Conservation (phyloP, 2,797 vertebrate species). For the Heterohyrax brucei region DNA sequence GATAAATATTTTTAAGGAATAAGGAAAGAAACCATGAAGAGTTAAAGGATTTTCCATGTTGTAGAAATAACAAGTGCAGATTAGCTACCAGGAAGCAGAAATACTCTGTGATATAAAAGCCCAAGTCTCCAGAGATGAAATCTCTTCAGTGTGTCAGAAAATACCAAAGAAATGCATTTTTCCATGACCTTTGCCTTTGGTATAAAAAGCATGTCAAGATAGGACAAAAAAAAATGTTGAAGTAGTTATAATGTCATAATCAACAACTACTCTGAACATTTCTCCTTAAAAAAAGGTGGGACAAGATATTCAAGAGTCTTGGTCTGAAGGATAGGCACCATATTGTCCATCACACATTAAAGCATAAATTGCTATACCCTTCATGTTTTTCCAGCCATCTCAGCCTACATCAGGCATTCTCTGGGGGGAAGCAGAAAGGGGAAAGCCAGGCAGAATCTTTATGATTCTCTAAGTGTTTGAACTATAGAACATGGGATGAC, state of each 20-base stretch:
- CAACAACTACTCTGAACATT: background rate
- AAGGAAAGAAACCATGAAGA: background rate
- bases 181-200: background rate
- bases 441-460: background rate
- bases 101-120: background rate
- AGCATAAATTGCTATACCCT: background rate
- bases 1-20: constrained; percentile 17
- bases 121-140: background rate
- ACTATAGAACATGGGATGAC: background rate
- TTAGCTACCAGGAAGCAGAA: background rate
- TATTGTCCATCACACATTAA: background rate
- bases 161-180: constrained; percentile 19
- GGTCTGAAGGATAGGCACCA: background rate
- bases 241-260: background rate
- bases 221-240: background rate
- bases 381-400: background rate
- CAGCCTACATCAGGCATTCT: background rate
- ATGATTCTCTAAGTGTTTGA: background rate
- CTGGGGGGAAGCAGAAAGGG: background rate
- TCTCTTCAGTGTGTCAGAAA: constrained; percentile 27
- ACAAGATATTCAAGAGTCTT: background rate
- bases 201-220: background rate
- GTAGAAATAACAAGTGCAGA: background rate
- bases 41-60: background rate
- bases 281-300: background rate